These are phyloP conservation scores for Drosophila punjabiensis DNA, from an alignment of 1,140 invertebrate species.

Conservation along the genomic window DNA sequence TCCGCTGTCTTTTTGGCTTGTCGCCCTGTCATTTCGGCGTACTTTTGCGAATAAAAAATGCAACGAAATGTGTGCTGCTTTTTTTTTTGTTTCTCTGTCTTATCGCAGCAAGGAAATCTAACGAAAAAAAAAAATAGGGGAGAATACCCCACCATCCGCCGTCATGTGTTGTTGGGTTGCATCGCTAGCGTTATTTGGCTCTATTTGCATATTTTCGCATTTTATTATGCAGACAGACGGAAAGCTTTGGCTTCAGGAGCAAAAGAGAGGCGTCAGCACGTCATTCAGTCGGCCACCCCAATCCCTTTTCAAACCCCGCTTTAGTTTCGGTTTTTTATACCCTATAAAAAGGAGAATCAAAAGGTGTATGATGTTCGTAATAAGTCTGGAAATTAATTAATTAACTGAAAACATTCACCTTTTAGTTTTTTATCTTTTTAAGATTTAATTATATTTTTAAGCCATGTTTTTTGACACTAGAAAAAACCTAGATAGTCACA, in stretches of 20 bases:
- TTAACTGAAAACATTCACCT: no score
- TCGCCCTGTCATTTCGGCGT: constrained; percentile 68
- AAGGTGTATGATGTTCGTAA: not conserved
- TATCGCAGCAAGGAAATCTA: constrained; percentile 73
- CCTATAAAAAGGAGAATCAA: not conserved
- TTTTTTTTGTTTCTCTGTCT: constrained; percentile 52
- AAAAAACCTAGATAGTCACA: not conserved
- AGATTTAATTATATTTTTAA: no score
- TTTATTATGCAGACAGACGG: constrained; percentile 80
- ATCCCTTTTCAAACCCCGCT: constrained; percentile 11
- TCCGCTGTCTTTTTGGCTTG: constrained; percentile 52
- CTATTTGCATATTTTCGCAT: constrained; percentile 80
- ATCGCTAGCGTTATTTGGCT: constrained; percentile 62
- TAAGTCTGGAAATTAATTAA: no score
- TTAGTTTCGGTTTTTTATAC: constrained; percentile 26
- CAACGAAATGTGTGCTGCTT: constrained; percentile 37
- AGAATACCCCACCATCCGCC: constrained; percentile 6
- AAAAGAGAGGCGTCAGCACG: constrained; percentile 66
- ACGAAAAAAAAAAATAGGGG: constrained; percentile 52
- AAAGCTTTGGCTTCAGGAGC: constrained; percentile 27
- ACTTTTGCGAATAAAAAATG: constrained; percentile 68
- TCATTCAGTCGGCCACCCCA: constrained; percentile 58
- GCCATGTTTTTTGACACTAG: not conserved
- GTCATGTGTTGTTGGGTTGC: constrained; percentile 52
- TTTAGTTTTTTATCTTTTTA: no score